Conservation (phyloP, 30 jellyfish, hydroid and myxozoan species). For the Sanderia malayensis region DNA sequence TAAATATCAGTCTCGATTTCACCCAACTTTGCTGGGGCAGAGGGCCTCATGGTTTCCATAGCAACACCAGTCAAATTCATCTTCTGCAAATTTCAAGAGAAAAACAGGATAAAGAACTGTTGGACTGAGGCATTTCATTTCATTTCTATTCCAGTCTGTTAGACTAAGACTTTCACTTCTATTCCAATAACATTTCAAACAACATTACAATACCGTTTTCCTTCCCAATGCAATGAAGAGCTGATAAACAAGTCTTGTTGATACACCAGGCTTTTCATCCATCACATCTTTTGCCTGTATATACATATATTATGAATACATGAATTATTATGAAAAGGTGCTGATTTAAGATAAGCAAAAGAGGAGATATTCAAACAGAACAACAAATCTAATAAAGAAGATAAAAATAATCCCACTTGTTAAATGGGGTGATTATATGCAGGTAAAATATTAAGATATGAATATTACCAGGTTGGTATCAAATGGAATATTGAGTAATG, state of each 20-base stretch:
- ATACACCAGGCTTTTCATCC: conserved; percentile 86
- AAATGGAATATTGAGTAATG: conserved; percentile 78
- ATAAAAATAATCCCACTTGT: too few relatives aligned
- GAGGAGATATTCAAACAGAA: too few relatives aligned
- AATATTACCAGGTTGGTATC: conserved; percentile 81
- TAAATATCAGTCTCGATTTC: conserved; percentile 74
- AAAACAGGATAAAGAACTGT: background rate
- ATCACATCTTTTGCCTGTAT: conserved; percentile 91
- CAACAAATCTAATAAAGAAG: too few relatives aligned
- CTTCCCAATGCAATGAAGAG: conserved; percentile 81
- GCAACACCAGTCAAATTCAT: conserved; percentile 83
- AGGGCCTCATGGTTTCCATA: conserved; percentile 96
- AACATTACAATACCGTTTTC: too few relatives aligned
- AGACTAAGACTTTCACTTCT: too few relatives aligned
- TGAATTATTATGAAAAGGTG: too few relatives aligned
- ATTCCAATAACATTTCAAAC: too few relatives aligned
- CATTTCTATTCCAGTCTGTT: too few relatives aligned
- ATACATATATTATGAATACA: too few relatives aligned
- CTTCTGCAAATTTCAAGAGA: conserved; percentile 34
- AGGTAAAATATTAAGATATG: background rate
- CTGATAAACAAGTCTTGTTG: conserved; percentile 82
- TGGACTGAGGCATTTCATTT: too few relatives aligned
- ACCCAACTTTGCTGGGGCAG: conserved; percentile 87
- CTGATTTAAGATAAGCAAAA: too few relatives aligned
- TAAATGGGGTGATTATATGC: too few relatives aligned